Percentiles rank a stretch among this genome's conserved stretches.
phyloP scores from a whole-genome alignment of 2,113 vertebrate species.

The Tragelaphus buxtoni region DNA sequence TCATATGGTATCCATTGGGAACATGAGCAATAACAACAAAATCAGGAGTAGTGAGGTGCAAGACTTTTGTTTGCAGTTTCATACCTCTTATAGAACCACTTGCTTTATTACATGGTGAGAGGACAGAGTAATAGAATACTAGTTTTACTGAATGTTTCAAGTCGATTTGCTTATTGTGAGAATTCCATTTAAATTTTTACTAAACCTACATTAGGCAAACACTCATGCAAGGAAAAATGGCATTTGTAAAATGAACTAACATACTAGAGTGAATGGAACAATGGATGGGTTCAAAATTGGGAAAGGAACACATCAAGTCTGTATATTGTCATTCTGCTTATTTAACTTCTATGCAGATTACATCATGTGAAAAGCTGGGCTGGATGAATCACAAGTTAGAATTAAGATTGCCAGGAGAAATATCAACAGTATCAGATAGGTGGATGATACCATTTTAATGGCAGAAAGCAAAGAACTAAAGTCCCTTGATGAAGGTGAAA shows the following conservation, averaged over 20 bases:
- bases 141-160: neutral
- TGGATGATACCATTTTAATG: neutral
- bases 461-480: neutral
- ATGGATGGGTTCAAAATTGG: neutral
- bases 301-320: neutral
- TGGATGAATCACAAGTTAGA: neutral
- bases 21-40: neutral
- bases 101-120: neutral
- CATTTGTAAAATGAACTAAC: neutral
- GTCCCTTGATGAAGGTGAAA: neutral
- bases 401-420: neutral
- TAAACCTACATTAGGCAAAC: neutral
- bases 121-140: neutral
- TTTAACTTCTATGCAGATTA: neutral
- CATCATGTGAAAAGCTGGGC: neutral
- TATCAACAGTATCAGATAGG: neutral
- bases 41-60: neutral
- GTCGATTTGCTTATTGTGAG: neutral
- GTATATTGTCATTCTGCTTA: neutral
- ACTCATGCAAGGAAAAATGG: neutral
- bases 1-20: neutral
- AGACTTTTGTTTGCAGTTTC: neutral
- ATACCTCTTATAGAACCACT: neutral
- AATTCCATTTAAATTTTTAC: neutral
- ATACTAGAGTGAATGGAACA: neutral